These are phyloP conservation scores for Morone chrysops DNA, from an alignment of 2,113 vertebrate species.

Conservation along the genomic window DNA sequence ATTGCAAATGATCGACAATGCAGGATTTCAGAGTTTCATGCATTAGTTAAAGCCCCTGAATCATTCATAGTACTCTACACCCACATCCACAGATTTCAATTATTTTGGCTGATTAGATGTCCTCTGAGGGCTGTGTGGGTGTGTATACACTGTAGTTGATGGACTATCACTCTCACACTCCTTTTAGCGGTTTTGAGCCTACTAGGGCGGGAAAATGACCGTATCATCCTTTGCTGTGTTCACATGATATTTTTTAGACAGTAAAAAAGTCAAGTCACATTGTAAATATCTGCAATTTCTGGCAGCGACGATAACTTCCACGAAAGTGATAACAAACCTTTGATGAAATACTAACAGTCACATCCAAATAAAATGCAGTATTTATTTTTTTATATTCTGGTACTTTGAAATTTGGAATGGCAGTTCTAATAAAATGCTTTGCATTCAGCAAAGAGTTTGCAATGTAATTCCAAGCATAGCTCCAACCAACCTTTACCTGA, in stretches of 20 bases:
- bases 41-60: neutral
- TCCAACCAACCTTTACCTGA: neutral
- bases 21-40: neutral
- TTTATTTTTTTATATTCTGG: neutral
- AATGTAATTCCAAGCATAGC: neutral
- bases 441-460: too few species aligned
- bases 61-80: neutral
- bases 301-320: neutral
- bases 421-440: too few species aligned
- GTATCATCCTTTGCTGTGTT: neutral
- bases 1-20: neutral
- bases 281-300: too few species aligned
- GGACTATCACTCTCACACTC: neutral
- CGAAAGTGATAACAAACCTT: neutral
- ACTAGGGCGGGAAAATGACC: neutral
- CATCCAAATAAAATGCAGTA: neutral
- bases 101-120: neutral
- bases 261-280: too few species aligned
- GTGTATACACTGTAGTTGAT: neutral
- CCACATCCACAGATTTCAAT: neutral
- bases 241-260: neutral
- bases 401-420: neutral
- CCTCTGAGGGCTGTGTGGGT: conserved; percentile 5
- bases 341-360: neutral
- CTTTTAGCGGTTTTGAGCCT: conserved; percentile 7